phyloP scores from a whole-genome alignment of 2,797 vertebrate species.

The Petrocephalus schoutedeni region DNA sequence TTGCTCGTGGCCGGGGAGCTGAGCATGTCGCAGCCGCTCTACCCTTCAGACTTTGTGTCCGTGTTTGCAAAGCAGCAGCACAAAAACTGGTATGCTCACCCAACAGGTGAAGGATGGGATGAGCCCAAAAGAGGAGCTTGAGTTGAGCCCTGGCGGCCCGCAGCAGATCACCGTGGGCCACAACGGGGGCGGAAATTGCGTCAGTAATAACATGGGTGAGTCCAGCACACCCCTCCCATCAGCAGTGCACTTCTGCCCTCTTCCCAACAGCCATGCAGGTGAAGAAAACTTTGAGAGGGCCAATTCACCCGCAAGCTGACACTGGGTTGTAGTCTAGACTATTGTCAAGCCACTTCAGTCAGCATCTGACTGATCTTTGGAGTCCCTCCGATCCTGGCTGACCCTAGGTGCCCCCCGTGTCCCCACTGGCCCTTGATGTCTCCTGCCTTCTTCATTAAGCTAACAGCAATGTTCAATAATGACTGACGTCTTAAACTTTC shows the following conservation, averaged over 20 bases:
- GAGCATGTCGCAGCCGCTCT: not conserved
- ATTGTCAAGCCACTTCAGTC: not conserved
- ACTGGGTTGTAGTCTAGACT: not conserved
- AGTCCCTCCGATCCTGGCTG: not conserved
- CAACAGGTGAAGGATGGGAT: not conserved
- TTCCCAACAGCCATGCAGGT: not conserved
- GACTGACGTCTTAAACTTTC: not conserved
- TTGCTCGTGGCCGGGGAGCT: not conserved
- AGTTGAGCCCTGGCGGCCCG: not conserved
- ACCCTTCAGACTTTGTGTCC: not conserved
- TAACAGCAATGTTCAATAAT: not conserved
- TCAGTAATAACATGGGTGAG: slow-evolving; percentile 46
- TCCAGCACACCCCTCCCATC: not conserved
- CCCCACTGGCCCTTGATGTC: not conserved
- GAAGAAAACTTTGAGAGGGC: not conserved
- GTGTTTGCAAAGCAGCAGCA: not conserved
- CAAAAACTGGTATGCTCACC: not conserved
- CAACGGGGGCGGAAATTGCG: slow-evolving; percentile 34
- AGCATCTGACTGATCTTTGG: not conserved
- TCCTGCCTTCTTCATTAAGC: not conserved
- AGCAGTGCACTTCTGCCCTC: not conserved
- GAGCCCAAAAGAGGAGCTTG: not conserved
- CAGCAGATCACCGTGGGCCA: slow-evolving; percentile 38
- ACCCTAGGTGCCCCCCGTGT: not conserved
- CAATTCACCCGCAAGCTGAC: not conserved